Evolutionary conservation across 2,888 invertebrate genomes (phyloP).

Genomic region (Smittia aterrima): DNA sequence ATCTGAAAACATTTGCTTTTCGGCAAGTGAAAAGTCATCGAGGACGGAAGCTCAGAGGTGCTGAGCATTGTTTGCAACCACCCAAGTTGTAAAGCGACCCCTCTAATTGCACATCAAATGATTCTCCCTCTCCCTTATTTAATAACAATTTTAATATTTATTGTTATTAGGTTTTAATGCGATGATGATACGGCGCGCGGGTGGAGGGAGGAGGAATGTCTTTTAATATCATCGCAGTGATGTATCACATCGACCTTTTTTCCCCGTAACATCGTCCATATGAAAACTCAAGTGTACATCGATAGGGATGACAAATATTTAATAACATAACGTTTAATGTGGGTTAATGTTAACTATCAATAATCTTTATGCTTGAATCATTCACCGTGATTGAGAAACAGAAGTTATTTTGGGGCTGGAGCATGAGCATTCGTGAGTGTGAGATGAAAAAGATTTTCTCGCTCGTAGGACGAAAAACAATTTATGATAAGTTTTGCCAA

Average conservation of each 20-base stretch:
- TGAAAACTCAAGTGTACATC: background rate
- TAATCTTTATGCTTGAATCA: background rate
- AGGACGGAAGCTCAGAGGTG: too few relatives aligned
- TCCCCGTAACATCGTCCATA: background rate
- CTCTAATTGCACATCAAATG: conserved; percentile 34
- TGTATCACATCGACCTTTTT: conserved; percentile 20
- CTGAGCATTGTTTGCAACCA: background rate
- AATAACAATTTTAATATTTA: conserved; percentile 40
- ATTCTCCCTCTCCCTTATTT: conserved; percentile 7
- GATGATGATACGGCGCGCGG: conserved; percentile 30
- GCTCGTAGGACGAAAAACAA: background rate
- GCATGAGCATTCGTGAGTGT: background rate
- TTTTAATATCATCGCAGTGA: conserved; percentile 34
- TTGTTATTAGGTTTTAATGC: conserved; percentile 39
- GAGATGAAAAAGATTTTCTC: background rate
- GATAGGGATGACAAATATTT: conserved; percentile 36
- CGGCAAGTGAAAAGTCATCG: conserved; percentile 16
- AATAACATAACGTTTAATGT: conserved; percentile 24
- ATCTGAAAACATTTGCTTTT: conserved; percentile 33
- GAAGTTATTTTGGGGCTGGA: conserved; percentile 4
- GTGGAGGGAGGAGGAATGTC: conserved; percentile 17
- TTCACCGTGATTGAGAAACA: conserved; percentile 17
- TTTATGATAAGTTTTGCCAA: conserved; percentile 10
- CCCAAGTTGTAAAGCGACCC: conserved; percentile 9
- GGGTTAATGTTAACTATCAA: conserved; percentile 20